A percentile compares a stretch with the other conserved stretches of the same genome.
These are phyloP conservation scores for Xestoiulus laeticollis DNA, from an alignment of 2,888 invertebrate species.

Conservation along the genomic window DNA sequence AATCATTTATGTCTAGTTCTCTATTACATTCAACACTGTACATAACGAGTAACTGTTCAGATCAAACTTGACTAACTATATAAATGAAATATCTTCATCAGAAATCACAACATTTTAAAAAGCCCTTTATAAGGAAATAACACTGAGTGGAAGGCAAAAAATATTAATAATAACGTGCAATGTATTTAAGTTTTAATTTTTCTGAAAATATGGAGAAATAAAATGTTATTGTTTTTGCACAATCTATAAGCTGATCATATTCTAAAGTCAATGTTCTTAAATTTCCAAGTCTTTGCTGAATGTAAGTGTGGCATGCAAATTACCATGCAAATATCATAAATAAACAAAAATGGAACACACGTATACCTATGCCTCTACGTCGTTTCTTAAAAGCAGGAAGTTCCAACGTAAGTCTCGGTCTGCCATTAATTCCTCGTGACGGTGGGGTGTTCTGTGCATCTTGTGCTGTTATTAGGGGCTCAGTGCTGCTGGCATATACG, in stretches of 20 bases:
- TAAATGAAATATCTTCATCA: no score
- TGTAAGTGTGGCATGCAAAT: neutral
- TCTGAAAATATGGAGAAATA: neutral
- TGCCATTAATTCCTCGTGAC: conserved; percentile 19
- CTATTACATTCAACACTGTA: no score
- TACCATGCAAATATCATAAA: neutral
- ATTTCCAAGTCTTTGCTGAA: neutral
- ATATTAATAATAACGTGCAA: neutral
- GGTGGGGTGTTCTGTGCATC: conserved; percentile 46
- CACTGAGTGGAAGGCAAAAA: no score
- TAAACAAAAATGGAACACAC: neutral
- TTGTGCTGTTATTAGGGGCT: conserved; percentile 5
- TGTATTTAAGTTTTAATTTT: neutral
- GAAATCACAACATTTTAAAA: no score
- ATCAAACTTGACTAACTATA: no score
- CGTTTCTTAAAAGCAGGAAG: conserved; percentile 42
- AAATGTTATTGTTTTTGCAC: no score
- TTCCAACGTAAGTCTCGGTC: conserved; percentile 48
- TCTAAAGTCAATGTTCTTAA: neutral
- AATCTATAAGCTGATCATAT: no score
- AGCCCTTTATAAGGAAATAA: no score
- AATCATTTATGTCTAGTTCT: no score
- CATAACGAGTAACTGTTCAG: no score
- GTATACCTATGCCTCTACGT: conserved; percentile 30
- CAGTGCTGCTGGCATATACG: conserved; percentile 43